Percentiles rank a stretch among this genome's conserved stretches.
Conservation (phyloP, 2,888 invertebrate species). For the Nephrotoma appendiculata region DNA sequence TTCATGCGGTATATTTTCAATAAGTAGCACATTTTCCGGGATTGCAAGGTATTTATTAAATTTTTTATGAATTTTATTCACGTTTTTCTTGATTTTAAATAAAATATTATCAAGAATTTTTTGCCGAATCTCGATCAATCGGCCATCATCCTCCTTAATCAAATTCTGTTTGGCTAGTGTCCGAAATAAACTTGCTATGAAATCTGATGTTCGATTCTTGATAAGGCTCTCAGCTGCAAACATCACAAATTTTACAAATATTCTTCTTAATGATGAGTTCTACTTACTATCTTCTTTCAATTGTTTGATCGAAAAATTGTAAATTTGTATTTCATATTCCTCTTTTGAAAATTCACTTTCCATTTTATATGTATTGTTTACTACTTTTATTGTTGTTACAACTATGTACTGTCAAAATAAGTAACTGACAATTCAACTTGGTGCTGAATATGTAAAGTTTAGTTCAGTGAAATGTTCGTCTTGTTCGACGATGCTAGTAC, state of each 20-base stretch:
- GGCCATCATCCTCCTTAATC: not conserved
- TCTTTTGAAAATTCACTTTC: conserved; percentile 4
- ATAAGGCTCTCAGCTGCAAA: not conserved
- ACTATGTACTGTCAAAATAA: not conserved
- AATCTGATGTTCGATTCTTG: not conserved
- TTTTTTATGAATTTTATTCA: conserved; percentile 16
- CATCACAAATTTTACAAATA: not conserved
- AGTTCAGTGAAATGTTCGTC: not conserved
- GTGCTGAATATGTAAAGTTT: not conserved
- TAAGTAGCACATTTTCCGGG: conserved; percentile 22
- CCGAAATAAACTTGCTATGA: not conserved
- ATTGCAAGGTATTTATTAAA: conserved; percentile 21
- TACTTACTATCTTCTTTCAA: conserved; percentile 19
- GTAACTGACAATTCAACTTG: not conserved
- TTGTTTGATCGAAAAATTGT: conserved; percentile 19
- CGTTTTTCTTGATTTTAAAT: conserved; percentile 7
- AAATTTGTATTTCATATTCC: conserved; percentile 21
- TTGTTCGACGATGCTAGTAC: too few species aligned
- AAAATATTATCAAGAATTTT: not conserved
- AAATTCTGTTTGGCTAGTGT: not conserved
- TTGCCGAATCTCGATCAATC: not conserved
- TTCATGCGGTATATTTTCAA: conserved; percentile 19
- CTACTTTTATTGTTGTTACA: not conserved
- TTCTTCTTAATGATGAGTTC: not conserved
- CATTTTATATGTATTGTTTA: conserved; percentile 9